Evolutionary conservation across 1,140 invertebrate genomes (phyloP), one percentile per base, ranked within the genome.

Genomic region (Euglossa dilemma): DNA sequence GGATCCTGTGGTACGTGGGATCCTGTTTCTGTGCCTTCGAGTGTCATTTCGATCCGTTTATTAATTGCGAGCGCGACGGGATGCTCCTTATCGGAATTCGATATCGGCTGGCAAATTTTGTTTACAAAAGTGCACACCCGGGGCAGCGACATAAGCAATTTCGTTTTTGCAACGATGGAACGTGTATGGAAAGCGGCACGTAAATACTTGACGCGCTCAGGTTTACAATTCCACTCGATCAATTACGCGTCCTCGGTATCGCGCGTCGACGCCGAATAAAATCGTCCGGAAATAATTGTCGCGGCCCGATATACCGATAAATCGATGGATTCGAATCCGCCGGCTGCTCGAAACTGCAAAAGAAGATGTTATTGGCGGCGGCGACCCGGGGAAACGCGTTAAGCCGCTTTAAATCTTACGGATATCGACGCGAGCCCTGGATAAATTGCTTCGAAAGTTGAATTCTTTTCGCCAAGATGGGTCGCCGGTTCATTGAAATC

Each of bases 81-180:
- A n/a, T 64, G 16, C 47, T 61, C 28, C 61, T 66, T 52, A 76
- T 76, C n/a, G 74, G 61, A 76, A 76, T 64, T 64, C 59, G 59
- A 64, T 76, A 64, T 76, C 61, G 74, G 36, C 25, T 75, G 59
- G 61, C 12, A 12, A 36, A 76, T 66, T 76, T 76, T 54, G 59
- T 76, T 76, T 76, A 76, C 74, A 16, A 66, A 76, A 76, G 28
- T 76, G 23, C 45, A n/a, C 9, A 50, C 56, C 25, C 9, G 43
- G 14, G 56, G 18, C 18, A n/a, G n/a, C 7, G 72, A 18, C 45
- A 8, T 50, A 63, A 63, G 59, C 25, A 64, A 76, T 76, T 76
- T 63, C 47, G 52, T 74, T 47, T 74, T 28, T 28, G 25, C 23
- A 71, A 74, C 43, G 43, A 61, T 59, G 43, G 18, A 25, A 59